Conservation (phyloP, 2,113 vertebrate species). For the Acinonyx jubatus region DNA sequence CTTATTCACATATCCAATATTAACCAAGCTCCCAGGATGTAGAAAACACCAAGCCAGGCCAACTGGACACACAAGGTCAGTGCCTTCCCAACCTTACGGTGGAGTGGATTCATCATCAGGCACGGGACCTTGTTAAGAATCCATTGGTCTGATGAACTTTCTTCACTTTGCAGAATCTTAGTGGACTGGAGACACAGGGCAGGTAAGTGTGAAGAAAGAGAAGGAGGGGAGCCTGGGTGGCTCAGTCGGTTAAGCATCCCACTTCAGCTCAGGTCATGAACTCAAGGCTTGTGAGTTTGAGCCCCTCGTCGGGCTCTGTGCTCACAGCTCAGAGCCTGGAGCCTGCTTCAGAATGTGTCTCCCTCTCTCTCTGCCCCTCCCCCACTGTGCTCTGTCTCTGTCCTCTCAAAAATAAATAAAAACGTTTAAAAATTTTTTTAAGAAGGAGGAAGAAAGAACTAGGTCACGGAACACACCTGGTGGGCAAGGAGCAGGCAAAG, state of each 20-base stretch:
- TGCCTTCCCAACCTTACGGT: accelerated
- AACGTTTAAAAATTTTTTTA: too few relatives aligned
- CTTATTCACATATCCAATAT: not conserved
- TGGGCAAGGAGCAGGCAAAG: not conserved
- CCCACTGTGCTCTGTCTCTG: too few relatives aligned
- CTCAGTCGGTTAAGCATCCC: too few relatives aligned
- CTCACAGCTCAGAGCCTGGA: too few relatives aligned
- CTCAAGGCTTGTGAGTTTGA: too few relatives aligned
- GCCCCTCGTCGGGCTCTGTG: accelerated
- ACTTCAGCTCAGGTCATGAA: too few relatives aligned
- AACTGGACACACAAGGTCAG: accelerated
- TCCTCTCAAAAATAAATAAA: too few relatives aligned
- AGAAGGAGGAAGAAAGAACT: not conserved
- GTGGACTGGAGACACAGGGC: not conserved
- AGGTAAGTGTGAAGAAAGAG: not conserved
- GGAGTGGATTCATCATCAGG: not conserved
- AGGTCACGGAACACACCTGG: accelerated
- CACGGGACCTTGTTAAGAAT: not conserved
- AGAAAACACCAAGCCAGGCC: not conserved
- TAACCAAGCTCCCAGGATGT: not conserved
- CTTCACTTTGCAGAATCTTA: not conserved
- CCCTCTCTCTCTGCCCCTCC: too few relatives aligned
- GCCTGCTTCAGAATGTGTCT: too few relatives aligned
- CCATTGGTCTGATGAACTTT: not conserved
- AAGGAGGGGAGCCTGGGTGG: too few relatives aligned